phyloP scores from a whole-genome alignment of 2,113 vertebrate species.

The Thinocorus orbignyianus region DNA sequence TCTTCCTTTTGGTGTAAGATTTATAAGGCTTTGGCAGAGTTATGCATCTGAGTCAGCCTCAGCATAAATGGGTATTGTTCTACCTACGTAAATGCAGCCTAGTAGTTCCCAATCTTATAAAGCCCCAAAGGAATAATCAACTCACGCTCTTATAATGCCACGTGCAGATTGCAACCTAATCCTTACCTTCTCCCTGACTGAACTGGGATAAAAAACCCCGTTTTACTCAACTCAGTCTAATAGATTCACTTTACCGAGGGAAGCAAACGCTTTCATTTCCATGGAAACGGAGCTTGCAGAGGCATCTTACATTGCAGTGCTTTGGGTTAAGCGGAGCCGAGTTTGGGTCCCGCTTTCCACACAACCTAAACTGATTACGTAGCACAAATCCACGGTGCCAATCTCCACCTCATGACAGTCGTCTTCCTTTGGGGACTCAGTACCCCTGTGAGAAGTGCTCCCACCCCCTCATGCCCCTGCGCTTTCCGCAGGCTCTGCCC shows the following conservation, averaged over 20 bases:
- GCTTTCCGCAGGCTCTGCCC: not conserved
- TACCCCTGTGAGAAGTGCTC: not conserved
- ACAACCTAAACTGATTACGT: not conserved
- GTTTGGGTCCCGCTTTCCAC: conserved; percentile 24
- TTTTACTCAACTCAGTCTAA: conserved; percentile 15
- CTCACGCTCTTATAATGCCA: conserved; percentile 4
- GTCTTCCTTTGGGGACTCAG: not conserved
- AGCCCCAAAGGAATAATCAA: conserved; percentile 1
- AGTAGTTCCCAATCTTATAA: not conserved
- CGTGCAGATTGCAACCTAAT: conserved; percentile 38
- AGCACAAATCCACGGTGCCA: not conserved
- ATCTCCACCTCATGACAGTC: not conserved
- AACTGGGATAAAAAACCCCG: conserved; percentile 7
- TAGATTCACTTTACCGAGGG: not conserved
- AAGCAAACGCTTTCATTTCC: conserved; percentile 53
- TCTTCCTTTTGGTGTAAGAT: not conserved
- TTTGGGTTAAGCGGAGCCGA: conserved; percentile 49
- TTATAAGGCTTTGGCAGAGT: not conserved
- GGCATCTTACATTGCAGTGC: conserved; percentile 32
- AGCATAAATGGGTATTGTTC: conserved; percentile 35
- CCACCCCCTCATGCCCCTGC: not conserved
- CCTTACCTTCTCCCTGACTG: conserved; percentile 9
- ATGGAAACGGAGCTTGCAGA: conserved; percentile 62
- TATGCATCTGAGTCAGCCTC: not conserved
- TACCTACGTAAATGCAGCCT: not conserved